Conservation (phyloP, 2,888 invertebrate species). For the Microctonus hyperodae region DNA sequence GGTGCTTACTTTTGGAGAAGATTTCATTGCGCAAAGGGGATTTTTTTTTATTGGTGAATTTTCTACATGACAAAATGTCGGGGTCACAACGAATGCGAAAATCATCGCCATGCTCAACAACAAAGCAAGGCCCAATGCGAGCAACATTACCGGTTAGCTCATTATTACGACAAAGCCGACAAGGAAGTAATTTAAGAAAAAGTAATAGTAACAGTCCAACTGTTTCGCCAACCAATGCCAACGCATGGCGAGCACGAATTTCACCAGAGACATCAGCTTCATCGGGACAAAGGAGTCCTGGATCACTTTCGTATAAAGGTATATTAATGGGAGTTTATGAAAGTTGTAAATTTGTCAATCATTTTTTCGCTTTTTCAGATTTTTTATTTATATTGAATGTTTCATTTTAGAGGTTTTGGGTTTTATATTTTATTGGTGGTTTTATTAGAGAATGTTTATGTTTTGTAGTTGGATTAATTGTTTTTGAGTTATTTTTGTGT, state of each 20-base stretch:
- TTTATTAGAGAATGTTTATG: too few species aligned
- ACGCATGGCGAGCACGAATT: constrained; percentile 70
- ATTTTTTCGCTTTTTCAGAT: too few species aligned
- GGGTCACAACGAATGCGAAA: constrained; percentile 66
- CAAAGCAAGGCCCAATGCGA: constrained; percentile 74
- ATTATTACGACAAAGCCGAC: constrained; percentile 72
- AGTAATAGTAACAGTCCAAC: constrained; percentile 73
- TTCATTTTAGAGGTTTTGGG: too few species aligned
- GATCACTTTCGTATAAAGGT: constrained; percentile 78
- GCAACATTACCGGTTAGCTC: constrained; percentile 80
- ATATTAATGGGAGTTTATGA: too few species aligned
- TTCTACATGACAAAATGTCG: constrained; percentile 58
- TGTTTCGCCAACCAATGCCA: constrained; percentile 70
- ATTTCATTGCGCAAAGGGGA: neutral
- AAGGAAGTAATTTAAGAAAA: constrained; percentile 67
- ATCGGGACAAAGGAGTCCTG: constrained; percentile 77
- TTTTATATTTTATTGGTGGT: too few species aligned
- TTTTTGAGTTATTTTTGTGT: too few species aligned
- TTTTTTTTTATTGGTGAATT: constrained; percentile 27
- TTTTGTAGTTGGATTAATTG: too few species aligned
- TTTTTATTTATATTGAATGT: too few species aligned
- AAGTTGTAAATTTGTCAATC: too few species aligned
- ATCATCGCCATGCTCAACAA: constrained; percentile 71
- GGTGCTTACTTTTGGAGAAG: neutral
- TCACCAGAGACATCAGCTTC: constrained; percentile 73